Conservation (phyloP, 1,140 invertebrate genomes). For the Drosophila ogumai region DNA sequence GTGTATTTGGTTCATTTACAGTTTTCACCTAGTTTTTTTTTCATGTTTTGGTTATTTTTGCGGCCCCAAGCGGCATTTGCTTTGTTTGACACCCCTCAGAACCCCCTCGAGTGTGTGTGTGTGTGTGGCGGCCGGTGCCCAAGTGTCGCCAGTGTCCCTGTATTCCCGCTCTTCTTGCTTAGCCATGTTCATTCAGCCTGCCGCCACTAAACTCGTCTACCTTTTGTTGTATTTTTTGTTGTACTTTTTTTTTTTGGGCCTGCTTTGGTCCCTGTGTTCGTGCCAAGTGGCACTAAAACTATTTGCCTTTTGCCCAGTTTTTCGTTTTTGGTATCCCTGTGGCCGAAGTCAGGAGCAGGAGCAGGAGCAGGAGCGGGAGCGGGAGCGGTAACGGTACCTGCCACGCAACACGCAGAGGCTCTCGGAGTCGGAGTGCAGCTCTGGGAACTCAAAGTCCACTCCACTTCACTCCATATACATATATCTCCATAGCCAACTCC, state of each 20-base stretch:
- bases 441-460: conserved; percentile 24
- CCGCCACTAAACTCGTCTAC: conserved; percentile 37
- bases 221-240: conserved; percentile 26
- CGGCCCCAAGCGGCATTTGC: conserved; percentile 56
- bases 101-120: background rate
- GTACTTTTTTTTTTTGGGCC: conserved; percentile 36
- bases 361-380: background rate
- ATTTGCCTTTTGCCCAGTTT: conserved; percentile 73
- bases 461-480: background rate
- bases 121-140: conserved; percentile 34
- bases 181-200: conserved; percentile 64
- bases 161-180: conserved; percentile 24
- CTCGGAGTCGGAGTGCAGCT: conserved; percentile 26
- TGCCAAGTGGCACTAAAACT: conserved; percentile 83
- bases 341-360: conserved; percentile 5
- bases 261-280: conserved; percentile 61
- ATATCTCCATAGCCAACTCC: conserved; percentile 8
- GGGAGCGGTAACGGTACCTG: conserved; percentile 27
- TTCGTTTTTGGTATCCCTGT: conserved; percentile 11
- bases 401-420: conserved; percentile 56
- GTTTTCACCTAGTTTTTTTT: conserved; percentile 69
- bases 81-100: conserved; percentile 36
- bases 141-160: conserved; percentile 53
- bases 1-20: conserved; percentile 61
- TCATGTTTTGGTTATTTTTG: conserved; percentile 48